Evolutionary conservation across 2,888 invertebrate genomes (phyloP).

Genomic region (Drosophila nigritarsus): DNA sequence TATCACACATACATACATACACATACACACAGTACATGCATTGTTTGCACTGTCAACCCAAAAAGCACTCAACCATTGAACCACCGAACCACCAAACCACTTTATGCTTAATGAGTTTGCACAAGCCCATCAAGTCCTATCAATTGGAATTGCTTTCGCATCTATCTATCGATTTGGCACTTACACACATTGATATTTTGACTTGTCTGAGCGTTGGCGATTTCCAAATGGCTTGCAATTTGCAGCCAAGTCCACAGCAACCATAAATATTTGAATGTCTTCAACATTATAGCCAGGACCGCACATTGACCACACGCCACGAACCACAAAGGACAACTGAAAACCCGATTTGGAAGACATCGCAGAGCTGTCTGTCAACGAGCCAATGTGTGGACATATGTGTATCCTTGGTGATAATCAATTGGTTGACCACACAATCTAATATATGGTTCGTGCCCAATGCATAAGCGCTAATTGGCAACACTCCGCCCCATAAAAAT

Average conservation of each 20-base stretch:
- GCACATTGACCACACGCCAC: constrained; percentile 44
- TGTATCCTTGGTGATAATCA: constrained; percentile 79
- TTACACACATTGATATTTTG: constrained; percentile 91
- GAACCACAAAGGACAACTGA: constrained; percentile 61
- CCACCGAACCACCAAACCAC: constrained; percentile 1
- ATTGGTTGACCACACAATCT: constrained; percentile 54
- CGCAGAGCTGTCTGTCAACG: constrained; percentile 20
- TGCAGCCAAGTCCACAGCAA: constrained; percentile 42
- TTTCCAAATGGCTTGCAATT: constrained; percentile 25
- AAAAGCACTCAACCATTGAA: constrained; percentile 2
- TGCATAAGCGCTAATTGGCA: constrained; percentile 56
- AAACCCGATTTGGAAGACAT: constrained; percentile 5
- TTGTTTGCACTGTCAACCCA: constrained; percentile 35
- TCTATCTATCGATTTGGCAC: constrained; percentile 74
- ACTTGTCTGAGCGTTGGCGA: constrained; percentile 86
- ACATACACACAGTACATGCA: not conserved
- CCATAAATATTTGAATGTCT: constrained; percentile 47
- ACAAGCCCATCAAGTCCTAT: constrained; percentile 1
- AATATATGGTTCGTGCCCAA: constrained; percentile 45
- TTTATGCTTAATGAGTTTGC: constrained; percentile 64
- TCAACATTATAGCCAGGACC: constrained; percentile 28
- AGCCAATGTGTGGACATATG: constrained; percentile 65
- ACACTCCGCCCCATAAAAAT: constrained; percentile 1
- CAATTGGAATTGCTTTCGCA: not conserved
- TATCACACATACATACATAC: not conserved